Evolutionary conservation across 2,113 vertebrate genomes (phyloP), one percentile per base, ranked within the genome.

Genomic region (Malaclemys terrapin): DNA sequence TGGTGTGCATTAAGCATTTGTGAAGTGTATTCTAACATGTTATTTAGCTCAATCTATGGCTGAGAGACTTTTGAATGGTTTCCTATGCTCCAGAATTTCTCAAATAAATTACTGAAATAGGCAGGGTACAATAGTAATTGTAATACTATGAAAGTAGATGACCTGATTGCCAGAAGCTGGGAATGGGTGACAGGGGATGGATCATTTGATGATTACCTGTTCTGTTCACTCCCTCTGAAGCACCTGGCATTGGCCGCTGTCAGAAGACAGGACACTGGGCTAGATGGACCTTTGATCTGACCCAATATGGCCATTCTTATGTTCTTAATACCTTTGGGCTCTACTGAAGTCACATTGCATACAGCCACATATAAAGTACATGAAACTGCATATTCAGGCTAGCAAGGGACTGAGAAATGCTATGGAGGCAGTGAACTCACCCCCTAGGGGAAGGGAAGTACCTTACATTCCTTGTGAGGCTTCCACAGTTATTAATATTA

Each of bases 391-490:
- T 38, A 72, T 72, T 35, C 19, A 72, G 19, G 35, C 65, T 10
- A 38, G 16, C 6, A 59, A 78, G 65, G 14, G 52, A 75, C 89
- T 12, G 31, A 47, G 35, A 54, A 90, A 38, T 7, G 50, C 54
- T 54, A 13, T 19, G 50, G 27, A 47, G 62, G 42, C 31, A 87
- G 76, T 84, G 89, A 24, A 10, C 45, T 20, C 59, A 59, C 45
- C 45, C n/a, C 45, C 31, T n/a, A 54, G 50, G 45, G 20, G 89
- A 90, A 86, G 53, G 35, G 62, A 19, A 22, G 24, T 76, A 20
- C 47, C 25, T 82, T 1, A 0, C 1, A 0, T 8, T n/a, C 69
- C 53, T 35, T 50, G 1, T 9, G 31, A 0, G 10, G 3, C 52
- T 80, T 52, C 31, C 50, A 8, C 22, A 25, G 54, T 53, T 53